These are phyloP conservation scores for Melitaea cinxia DNA, from an alignment of 1,140 invertebrate genomes.

Conservation along the genomic window DNA sequence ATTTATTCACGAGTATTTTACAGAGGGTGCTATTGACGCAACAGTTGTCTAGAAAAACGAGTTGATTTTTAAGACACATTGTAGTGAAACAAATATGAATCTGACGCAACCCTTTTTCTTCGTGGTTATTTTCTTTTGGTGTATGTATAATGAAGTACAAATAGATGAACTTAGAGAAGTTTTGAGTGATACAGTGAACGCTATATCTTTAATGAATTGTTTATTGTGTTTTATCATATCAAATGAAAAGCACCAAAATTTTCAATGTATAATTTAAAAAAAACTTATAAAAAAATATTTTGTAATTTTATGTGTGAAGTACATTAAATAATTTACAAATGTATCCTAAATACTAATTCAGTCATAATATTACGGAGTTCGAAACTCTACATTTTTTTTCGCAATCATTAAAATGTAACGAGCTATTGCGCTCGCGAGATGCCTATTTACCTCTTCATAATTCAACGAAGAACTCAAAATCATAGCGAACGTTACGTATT, in stretches of 20 bases:
- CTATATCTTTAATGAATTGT: too few species aligned
- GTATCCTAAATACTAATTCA: constrained; percentile 10
- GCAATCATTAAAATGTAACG: constrained; percentile 32
- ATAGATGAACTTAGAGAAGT: too few species aligned
- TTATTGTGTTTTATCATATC: too few species aligned
- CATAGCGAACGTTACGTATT: constrained; percentile 26
- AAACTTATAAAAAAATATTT: too few species aligned
- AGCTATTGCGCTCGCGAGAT: constrained; percentile 31
- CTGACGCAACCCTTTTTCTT: background rate
- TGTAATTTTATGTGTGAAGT: background rate
- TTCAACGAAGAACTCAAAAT: constrained; percentile 22
- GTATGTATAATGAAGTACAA: too few species aligned
- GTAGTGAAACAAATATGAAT: background rate
- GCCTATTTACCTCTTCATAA: constrained; percentile 24
- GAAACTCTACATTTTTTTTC: constrained; percentile 13
- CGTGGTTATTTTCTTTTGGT: too few species aligned
- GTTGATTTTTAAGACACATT: constrained; percentile 5
- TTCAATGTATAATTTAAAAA: too few species aligned
- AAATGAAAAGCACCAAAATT: too few species aligned
- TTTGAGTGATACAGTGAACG: too few species aligned
- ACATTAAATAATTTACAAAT: constrained; percentile 3
- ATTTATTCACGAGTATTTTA: constrained; percentile 34
- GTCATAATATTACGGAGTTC: background rate
- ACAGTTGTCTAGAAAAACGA: constrained; percentile 25
- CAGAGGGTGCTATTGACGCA: constrained; percentile 25